Evolutionary conservation across 1,140 invertebrate genomes (phyloP), one percentile per base, ranked within the genome.

Genomic region (Caenorhabditis remanei): DNA sequence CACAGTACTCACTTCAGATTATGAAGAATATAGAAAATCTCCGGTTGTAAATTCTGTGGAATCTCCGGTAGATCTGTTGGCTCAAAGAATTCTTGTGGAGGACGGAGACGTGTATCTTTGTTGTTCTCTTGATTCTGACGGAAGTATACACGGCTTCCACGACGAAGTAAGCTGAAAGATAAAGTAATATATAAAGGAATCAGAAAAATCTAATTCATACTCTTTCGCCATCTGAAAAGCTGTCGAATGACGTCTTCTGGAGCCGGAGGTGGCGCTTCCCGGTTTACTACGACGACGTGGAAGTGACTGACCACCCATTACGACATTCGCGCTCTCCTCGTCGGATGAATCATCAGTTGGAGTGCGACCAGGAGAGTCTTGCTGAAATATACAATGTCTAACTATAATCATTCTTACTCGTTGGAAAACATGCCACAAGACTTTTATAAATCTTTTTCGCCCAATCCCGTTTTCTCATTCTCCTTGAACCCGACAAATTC

Each of bases 1-100:
- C 32, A 32, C 32, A 32, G 32, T 32, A 53, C 61, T 87, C 32
- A 91, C 91, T 92, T 92, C 13, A 91, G 85, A 87, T 92, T 91
- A 67, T 91, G 91, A 14, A 88, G 88, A 19, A 91, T 85, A 83
- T 92, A 91, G 71, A 91, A 92, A 13, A 90, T 87, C 84, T 90
- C 86, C 9, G 91, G 91, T 55, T 89, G 89, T 19, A 90, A 83
- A 61, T 91, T 89, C n/a, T 92, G 89, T 19, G 91, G 91, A 84
- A 91, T 90, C 84, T 91, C 90, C 3, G 91, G 91, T n/a, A 90
- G 55, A 43, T 90, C 91, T 1, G 89, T 87, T 4, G 91, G 91
- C 84, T 91, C 91, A 71, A 92, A 91, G 79, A 91, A 91, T 89
- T 91, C 91, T 32, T 83, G 86, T 14, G 91, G 91, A 3, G 91